Percentiles rank a stretch among this genome's conserved stretches.
These are phyloP conservation scores for Archocentrus centrarchus DNA, from an alignment of 2,113 vertebrate species.

Conservation along the genomic window DNA sequence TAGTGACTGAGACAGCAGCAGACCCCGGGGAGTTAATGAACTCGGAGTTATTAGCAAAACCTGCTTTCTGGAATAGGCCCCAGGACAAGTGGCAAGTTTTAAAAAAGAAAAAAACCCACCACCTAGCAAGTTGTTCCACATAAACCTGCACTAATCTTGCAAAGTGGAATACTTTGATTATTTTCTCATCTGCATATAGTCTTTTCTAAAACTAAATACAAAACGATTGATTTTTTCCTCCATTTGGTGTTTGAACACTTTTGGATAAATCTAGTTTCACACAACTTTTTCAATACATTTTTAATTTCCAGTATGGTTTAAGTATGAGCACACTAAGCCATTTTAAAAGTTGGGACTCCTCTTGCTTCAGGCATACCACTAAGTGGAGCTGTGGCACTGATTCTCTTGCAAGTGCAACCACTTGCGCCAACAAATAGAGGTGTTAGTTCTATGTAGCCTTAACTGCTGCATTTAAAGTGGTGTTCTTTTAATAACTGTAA, in stretches of 20 bases:
- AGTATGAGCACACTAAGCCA: no score
- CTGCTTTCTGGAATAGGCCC: no score
- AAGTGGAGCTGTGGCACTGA: background rate
- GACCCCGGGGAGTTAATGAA: no score
- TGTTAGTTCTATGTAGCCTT: background rate
- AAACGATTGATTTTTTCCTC: no score
- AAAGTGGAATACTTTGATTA: background rate
- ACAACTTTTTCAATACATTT: background rate
- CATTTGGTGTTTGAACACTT: no score
- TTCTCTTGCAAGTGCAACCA: background rate
- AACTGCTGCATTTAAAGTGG: background rate
- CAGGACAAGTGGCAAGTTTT: no score
- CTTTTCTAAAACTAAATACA: no score
- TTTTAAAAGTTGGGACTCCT: background rate
- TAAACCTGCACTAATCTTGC: background rate
- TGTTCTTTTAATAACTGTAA: background rate
- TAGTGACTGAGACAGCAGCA: no score
- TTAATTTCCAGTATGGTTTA: no score
- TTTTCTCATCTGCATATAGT: background rate
- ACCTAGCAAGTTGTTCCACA: background rate
- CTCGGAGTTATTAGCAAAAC: no score
- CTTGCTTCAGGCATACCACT: background rate
- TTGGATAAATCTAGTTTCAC: background rate
- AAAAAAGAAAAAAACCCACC: background rate
- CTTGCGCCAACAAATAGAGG: no score